Conservation (phyloP, 2,113 vertebrate genomes). For the Xyrauchen texanus region DNA sequence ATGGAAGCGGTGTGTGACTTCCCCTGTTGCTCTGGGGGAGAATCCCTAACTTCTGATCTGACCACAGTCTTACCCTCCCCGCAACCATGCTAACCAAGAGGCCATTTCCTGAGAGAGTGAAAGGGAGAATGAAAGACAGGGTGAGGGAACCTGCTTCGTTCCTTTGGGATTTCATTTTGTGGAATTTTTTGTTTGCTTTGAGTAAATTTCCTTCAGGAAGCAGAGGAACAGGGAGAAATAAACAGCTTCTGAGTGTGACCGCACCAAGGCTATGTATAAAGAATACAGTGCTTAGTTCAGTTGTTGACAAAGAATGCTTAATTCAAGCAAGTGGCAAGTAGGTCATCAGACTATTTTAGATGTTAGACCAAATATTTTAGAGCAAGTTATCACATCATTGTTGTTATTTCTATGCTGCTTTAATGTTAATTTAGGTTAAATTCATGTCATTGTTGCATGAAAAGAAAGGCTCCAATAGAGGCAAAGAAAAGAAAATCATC, state of each 20-base stretch:
- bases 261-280: neutral
- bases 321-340: neutral
- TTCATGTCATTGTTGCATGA: neutral
- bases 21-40: neutral
- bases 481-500: neutral
- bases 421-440: neutral
- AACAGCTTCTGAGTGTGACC: neutral
- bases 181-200: neutral
- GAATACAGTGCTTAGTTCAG: neutral
- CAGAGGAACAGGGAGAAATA: constrained; percentile 24
- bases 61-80: neutral
- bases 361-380: neutral
- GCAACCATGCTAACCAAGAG: neutral
- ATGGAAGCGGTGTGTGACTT: constrained; percentile 27
- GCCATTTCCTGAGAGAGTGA: constrained; percentile 14
- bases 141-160: neutral
- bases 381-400: neutral
- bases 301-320: neutral
- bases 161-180: constrained; percentile 17
- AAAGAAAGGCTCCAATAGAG: neutral
- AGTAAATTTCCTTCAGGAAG: constrained; percentile 22
- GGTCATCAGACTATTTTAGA: neutral
- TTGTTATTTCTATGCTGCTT: neutral
- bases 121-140: neutral
- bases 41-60: neutral